phyloP scores from a whole-genome alignment of 2,888 invertebrate species.

The Drosophila algonquin region DNA sequence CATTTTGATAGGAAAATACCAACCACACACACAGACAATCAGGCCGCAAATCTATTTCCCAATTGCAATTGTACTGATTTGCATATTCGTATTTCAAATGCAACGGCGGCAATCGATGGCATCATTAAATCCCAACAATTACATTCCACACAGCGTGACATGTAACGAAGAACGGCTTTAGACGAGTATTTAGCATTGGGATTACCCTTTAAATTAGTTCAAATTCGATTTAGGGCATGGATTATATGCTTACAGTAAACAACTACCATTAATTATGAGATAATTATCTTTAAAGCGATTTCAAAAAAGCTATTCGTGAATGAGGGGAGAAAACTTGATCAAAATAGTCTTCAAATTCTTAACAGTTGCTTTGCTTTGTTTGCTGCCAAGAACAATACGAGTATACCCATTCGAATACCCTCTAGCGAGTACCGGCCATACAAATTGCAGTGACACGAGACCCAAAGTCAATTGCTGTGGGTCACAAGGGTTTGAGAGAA shows the following conservation, averaged over 20 bases:
- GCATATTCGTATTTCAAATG: slow-evolving; percentile 6
- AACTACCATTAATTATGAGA: too few species aligned
- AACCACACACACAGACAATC: not conserved
- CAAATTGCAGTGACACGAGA: slow-evolving; percentile 26
- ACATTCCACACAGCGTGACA: slow-evolving; percentile 28
- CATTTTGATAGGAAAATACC: not conserved
- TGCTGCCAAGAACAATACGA: not conserved
- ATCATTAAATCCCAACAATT: slow-evolving; percentile 6
- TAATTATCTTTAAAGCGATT: too few species aligned
- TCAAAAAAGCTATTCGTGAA: too few species aligned
- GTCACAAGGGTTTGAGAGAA: slow-evolving; percentile 17
- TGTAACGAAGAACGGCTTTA: not conserved
- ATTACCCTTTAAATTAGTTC: not conserved
- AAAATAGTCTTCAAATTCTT: not conserved
- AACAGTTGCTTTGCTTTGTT: not conserved
- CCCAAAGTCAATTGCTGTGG: slow-evolving; percentile 29
- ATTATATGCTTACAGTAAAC: too few species aligned
- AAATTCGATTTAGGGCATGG: too few species aligned
- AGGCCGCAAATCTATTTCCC: not conserved
- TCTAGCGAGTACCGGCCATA: not conserved
- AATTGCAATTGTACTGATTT: slow-evolving; percentile 4
- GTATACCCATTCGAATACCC: not conserved
- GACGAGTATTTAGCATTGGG: not conserved
- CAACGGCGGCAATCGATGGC: not conserved
- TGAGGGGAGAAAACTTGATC: too few species aligned